Evolutionary conservation across 2,888 invertebrate genomes (phyloP), one percentile per base, ranked within the genome.

Genomic region (Cosmorhoe ocellata): DNA sequence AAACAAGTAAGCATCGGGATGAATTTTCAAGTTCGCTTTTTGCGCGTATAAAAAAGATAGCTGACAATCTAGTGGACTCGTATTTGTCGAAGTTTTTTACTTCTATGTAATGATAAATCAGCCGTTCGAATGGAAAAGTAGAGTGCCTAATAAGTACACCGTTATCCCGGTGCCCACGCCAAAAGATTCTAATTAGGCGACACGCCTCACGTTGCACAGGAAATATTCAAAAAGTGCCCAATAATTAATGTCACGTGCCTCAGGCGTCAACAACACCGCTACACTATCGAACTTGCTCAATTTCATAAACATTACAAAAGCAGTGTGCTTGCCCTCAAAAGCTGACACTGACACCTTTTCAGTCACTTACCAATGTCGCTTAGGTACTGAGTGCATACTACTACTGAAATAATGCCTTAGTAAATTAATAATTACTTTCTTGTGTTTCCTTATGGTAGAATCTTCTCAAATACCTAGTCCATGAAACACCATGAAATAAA

Each of bases 111-210:
- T 69, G 72, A 79, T 76, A 74, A 76, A 81, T 80, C 67, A 71
- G 64, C 55, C 56, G 59, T 69, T 66, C 62, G 66, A 73, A 74
- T 74, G 63, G 71, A 64, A 70, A 66, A 63, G 63, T 66, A 74
- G 67, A 74, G 69, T 74, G 62, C 62, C 67, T 73, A 72, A 79
- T 74, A 79, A 71, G 66, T 71, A 66, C 71, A 80, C 85, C 84
- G 87, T 84, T 87, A 85, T 67, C 65, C 67, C 59, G 60, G 52
- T 61, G 64, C 75, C 74, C 76, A 77, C 75, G 76, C 67, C 63
- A 61, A 75, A 79, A 2, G 67, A 76, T 78, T 80, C 65, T 79
- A 78, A 83, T 82, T 79, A 79, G 74, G 62, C 63, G 59, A 67
- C 62, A 62, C 65, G 73, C 74, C 71, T 74, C 69, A 69, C 76